Conservation (phyloP, 2,113 vertebrate genomes). For the Chinchilla lanigera region DNA sequence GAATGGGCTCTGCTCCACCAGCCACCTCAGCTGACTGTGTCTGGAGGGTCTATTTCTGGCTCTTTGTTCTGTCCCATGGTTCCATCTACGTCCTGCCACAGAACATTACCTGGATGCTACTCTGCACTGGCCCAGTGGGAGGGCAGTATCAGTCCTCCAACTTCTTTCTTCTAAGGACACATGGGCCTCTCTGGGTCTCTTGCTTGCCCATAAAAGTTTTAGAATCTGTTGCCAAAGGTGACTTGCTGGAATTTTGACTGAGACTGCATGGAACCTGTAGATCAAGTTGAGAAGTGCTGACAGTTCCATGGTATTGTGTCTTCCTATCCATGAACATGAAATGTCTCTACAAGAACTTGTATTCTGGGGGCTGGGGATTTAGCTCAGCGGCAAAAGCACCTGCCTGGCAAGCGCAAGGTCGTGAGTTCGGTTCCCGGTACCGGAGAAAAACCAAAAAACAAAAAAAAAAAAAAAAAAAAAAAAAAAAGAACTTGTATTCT, state of each 20-base stretch:
- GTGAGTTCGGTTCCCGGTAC: no score
- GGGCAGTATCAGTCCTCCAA: accelerated
- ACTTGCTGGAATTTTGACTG: background rate
- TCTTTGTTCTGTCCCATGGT: accelerated
- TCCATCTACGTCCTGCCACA: background rate
- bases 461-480: no score
- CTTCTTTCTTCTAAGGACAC: no score
- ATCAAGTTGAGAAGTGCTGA: background rate
- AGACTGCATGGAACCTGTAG: background rate
- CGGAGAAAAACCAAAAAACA: no score
- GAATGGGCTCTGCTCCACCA: background rate
- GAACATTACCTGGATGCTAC: background rate
- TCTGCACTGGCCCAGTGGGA: accelerated
- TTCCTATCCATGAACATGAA: background rate
- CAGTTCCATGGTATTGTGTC: background rate
- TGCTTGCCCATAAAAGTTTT: background rate
- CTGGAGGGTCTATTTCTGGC: background rate
- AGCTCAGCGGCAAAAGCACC: no score
- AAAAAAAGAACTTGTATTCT: no score
- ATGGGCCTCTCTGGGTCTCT: background rate
- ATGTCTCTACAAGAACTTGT: background rate
- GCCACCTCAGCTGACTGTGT: background rate
- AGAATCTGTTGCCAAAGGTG: background rate
- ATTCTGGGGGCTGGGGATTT: no score
- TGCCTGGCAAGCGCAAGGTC: no score